Base-by-base conservation (phyloP, 2,113 vertebrate genomes). In the Apodemus speciosus region DNA sequence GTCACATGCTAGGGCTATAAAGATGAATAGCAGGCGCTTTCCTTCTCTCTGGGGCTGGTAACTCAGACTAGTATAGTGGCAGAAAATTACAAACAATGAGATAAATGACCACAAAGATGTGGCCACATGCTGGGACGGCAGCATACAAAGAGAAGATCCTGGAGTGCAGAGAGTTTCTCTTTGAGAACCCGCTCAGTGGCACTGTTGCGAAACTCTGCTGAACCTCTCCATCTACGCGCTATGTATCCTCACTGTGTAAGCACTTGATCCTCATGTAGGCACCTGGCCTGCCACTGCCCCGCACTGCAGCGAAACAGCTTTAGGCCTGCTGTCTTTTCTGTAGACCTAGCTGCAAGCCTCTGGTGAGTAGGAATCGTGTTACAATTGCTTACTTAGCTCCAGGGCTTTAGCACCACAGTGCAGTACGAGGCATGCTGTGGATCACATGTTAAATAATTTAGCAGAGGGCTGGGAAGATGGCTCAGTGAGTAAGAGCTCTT, bases 171-270 rank as follows among this genome's bases (percentile, higher is more conserved):
- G 51, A 87, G 20, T 56, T n/a, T 62, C 56, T 23, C 87, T 88
- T 91, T 92, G 76, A 66, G 79, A 76, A 81, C 49, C 18, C 32
- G 1, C 77, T 88, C 51, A 56, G 7, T 80, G 43, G 30, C 14
- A 38, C 10, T 43, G 20, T 15, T 71, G 38, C 85, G 60, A 38
- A 32, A 85, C 49, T 40, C 72, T 27, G 4, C 58, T 4, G 18
- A 51, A 2, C 21, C 21, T 46, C 76, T 73, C 53, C 9, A 32
- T 27, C 7, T 11, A 3, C 2, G 13, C 13, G 2, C 25, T 43
- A 8, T 3, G 2, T 8, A 4, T 32, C 1, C 7, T 27, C n/a
- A 8, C 40, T 35, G 60, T 1, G 4, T 14, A 14, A 2, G 10
- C 8, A 16, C 40, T 56, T 77, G 14, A 38, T 58, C 30, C 25